Evolutionary conservation across 1,140 invertebrate genomes (phyloP).

Genomic region (Procambarus clarkii): DNA sequence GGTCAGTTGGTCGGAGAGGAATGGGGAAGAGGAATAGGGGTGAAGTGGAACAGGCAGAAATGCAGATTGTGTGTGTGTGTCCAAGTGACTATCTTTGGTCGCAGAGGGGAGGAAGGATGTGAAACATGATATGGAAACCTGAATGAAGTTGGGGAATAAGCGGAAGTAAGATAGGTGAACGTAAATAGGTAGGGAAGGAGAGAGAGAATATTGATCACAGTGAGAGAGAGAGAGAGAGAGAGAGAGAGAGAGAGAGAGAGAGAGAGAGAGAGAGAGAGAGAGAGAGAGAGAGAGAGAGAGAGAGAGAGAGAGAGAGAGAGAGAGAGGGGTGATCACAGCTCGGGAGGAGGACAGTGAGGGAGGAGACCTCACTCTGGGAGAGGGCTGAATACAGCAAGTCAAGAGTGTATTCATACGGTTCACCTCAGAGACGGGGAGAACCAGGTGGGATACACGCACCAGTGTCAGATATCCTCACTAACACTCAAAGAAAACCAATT

Average conservation of each 20-base stretch:
- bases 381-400: no score
- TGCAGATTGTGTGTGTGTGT: no score
- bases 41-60: neutral
- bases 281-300: conserved; percentile 6
- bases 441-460: no score
- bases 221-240: conserved; percentile 10
- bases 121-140: no score
- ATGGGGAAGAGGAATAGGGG: neutral
- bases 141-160: neutral
- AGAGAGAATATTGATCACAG: neutral
- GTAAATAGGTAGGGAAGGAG: neutral
- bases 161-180: neutral
- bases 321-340: neutral
- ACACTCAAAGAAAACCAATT: no score
- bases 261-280: conserved; percentile 27
- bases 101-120: no score
- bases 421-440: no score
- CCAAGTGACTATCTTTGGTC: no score
- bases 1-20: neutral
- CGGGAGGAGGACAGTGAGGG: no score
- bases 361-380: no score
- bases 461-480: no score
- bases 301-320: neutral
- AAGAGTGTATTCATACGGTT: no score
- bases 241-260: conserved; percentile 19